Evolutionary conservation across 2,113 vertebrate genomes (phyloP), one percentile per base, ranked within the genome.

Genomic region (Charadrius vociferus): DNA sequence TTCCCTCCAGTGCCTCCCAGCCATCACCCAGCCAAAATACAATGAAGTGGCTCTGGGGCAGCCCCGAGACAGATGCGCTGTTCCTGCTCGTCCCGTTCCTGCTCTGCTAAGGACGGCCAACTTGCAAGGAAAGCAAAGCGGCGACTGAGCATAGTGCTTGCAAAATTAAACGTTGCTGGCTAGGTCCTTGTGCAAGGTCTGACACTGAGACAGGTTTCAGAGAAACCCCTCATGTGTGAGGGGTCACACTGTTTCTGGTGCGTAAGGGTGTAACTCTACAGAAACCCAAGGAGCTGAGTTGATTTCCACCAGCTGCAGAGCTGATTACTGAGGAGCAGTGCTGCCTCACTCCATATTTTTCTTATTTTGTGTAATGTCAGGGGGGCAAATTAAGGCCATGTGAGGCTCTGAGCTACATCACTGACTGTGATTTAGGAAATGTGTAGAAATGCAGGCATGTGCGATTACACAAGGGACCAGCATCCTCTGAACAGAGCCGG

Each of bases 221-320:
- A 67, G 59, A 49, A 70, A 7, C 4, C 9, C 21, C 39, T 65
- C 8, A 2, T 2, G 1, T 1, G 12, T 9, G 39, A 61, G n/a
- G 47, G 34, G 30, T 7, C 5, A 1, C 32, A 27, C 26, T 8
- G 13, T 26, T 36, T 53, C 80, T 87, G 36, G 39, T 30, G 20
- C 5, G 7, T 5, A 34, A 55, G 49, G 55, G 10, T 8, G 12
- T n/a, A 81, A 30, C 39, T 41, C 58, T 30, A 24, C 24, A 34
- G 43, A 75, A 86, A 71, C 39, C 36, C 58, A 45, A 13, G 68
- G 43, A 79, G 12, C 47, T 59, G 36, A 20, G 34, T 2, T 81
- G 86, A 87, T 80, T 80, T 72, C 45, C 36, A 45, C 30, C 88
- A 87, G 77, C 91, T 95, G 94, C 83, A 79, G 61, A 81, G 30